Evolutionary conservation across 2,113 vertebrate species (phyloP), one percentile per base, ranked within the genome.

Genomic region (Paracanthobrama guichenoti): DNA sequence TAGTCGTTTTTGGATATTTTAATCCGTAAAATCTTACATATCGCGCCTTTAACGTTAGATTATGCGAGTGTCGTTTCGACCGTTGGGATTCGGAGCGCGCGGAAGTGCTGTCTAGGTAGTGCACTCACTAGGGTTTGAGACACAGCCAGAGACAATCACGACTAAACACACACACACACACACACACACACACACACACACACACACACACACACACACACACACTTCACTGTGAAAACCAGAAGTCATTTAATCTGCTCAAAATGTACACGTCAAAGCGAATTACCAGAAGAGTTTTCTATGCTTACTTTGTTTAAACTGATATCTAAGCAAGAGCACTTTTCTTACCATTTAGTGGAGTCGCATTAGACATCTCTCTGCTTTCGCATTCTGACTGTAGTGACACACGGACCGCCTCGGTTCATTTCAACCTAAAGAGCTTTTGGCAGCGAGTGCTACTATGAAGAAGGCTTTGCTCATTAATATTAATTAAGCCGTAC

Each of bases 261-360:
- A 1, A 2, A 22, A 44, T 24, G 11, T 7, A 44, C 66, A 35
- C 12, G 39, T 72, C 69, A 24, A 26, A 13, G 1, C 39, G 69
- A 24, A 13, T 4, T n/a, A 44, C 12, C 2, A 46, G 5, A 73
- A 46, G n/a, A 46, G 5, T 39, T 39, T 39, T 39, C 35, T 39
- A 6, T 7, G 24, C 31, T 75, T 28, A 11, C 7, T 26, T 26
- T 14, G 4, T 42, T 46, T 73, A 73, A 8, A 18, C 16, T 8
- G 6, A 72, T 44, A 57, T 55, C 1, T n/a, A 76, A 57, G 3
- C 26, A 13, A 57, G 0, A 12, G 16, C 20, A 42, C 28, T 84
- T 73, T 39, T 53, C 91, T 87, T 93, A 94, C 93, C 93, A 73
- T 89, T 84, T 77, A 90, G 90, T 87, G 39, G 88, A 86, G 90